phyloP scores from a whole-genome alignment of 2,888 invertebrate species.

The Linnaemya tessellans region DNA sequence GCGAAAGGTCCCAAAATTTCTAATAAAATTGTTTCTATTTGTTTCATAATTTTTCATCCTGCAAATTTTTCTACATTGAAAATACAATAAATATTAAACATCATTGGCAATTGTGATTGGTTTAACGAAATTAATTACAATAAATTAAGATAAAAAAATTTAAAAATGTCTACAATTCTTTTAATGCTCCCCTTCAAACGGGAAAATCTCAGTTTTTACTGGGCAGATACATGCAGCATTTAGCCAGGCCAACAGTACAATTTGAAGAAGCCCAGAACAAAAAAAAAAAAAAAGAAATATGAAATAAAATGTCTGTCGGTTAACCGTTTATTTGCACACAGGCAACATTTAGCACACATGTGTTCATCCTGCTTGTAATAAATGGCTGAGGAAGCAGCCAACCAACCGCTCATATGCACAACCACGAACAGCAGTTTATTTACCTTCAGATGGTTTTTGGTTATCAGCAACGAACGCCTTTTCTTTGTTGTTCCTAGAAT shows the following conservation, averaged over 20 bases:
- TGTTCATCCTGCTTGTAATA: conserved; percentile 17
- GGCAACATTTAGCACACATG: conserved; percentile 39
- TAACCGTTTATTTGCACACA: not conserved
- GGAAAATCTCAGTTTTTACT: conserved; percentile 19
- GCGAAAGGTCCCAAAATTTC: too few species aligned
- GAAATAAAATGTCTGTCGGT: not conserved
- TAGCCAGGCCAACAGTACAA: not conserved
- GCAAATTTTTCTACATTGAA: too few species aligned
- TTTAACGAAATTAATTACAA: too few species aligned
- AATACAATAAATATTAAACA: too few species aligned
- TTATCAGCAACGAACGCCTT: conserved; percentile 13
- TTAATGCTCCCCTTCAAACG: too few species aligned
- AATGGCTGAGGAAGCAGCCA: not conserved
- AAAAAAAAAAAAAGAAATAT: not conserved
- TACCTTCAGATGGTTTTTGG: conserved; percentile 46
- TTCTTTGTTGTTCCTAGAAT: conserved; percentile 3
- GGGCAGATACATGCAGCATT: conserved; percentile 3
- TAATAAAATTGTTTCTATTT: too few species aligned
- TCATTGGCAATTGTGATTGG: too few species aligned
- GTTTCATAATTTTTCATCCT: too few species aligned
- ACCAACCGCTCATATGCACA: not conserved
- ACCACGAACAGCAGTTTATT: conserved; percentile 36
- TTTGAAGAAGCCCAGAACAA: not conserved
- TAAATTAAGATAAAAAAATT: too few species aligned
- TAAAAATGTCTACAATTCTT: too few species aligned